Percentiles rank a stretch among this genome's conserved stretches.
Conservation (phyloP, 2,113 vertebrate species). For the Felis chaus region DNA sequence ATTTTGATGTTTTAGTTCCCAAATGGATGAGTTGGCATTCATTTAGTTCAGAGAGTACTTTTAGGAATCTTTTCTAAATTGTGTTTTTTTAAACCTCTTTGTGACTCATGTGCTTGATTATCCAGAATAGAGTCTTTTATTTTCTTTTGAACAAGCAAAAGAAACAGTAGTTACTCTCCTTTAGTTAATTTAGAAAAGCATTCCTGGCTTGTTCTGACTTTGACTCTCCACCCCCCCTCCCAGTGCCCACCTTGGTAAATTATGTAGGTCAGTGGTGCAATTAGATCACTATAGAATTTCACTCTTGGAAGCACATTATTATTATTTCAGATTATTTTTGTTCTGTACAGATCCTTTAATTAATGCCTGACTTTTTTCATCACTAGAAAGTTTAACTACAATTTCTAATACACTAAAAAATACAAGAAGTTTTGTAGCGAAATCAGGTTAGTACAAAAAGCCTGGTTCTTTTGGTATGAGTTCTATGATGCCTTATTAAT, state of each 20-base stretch:
- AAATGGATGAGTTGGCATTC: neutral
- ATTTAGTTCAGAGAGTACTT: conserved; percentile 17
- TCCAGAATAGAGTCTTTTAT: neutral
- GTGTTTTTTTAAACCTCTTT: neutral
- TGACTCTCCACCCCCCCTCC: neutral
- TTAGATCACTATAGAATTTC: neutral
- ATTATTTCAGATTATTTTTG: neutral
- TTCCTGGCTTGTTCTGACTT: neutral
- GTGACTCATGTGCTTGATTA: neutral
- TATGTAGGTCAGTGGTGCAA: neutral
- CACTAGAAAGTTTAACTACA: neutral
- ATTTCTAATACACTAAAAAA: neutral
- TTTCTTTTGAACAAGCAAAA: neutral
- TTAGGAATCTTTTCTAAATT: conserved; percentile 10
- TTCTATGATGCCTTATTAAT: neutral
- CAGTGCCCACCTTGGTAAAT: neutral
- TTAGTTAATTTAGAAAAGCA: neutral
- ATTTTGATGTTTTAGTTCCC: neutral
- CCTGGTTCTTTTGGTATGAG: neutral
- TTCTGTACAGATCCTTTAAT: neutral
- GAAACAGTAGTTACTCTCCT: neutral
- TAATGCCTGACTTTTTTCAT: neutral
- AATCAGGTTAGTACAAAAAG: neutral
- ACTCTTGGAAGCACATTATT: neutral
- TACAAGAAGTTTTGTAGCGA: neutral